Evolutionary conservation across 2,797 vertebrate genomes (phyloP), one percentile per base, ranked within the genome.

Genomic region (Esox lucius): DNA sequence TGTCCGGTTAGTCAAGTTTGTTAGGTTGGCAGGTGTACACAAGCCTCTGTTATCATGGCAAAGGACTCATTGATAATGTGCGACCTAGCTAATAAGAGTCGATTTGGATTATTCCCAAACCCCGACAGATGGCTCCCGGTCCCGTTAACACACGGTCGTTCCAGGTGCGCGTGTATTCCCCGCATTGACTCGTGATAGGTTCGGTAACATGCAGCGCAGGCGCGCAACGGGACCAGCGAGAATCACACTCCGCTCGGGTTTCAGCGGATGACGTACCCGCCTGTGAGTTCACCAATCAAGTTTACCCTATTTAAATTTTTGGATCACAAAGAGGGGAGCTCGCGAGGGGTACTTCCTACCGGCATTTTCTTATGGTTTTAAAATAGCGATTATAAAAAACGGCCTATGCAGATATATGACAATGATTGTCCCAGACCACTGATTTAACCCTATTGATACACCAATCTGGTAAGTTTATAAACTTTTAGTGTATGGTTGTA

Each of bases 391-490:
- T 83, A 56, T 68, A 78, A 80, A 80, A 74, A 13, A 59, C 81
- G 76, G 48, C 0, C 51, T 22, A 13, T 71, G 22, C 22, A 74
- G 24, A 62, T 61, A 72, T n/a, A 77, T 31, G 78, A 87, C 71
- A 83, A 89, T 84, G 86, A 77, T 72, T 77, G 53, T 59, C 78
- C 78, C 80, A 68, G 75, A 77, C 74, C 80, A 75, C 70, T 91
- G 75, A 85, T 86, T 90, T 85, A 75, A 72, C 79, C 78, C 46
- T 51, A 48, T 84, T 77, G 75, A 74, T 81, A 80, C 83, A 86
- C 81, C 81, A 86, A 91, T 78, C 92, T 86, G 93, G 94, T 94
- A 84, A 92, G 94, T 88, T 51, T 8, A 13, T 49, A 35, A 84
- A 87, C 87, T 88, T 87, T 83, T 69, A 53, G 9, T 61, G 1